Conservation (phyloP, 2,888 invertebrate genomes). For the Gandaritis pyraliata region DNA sequence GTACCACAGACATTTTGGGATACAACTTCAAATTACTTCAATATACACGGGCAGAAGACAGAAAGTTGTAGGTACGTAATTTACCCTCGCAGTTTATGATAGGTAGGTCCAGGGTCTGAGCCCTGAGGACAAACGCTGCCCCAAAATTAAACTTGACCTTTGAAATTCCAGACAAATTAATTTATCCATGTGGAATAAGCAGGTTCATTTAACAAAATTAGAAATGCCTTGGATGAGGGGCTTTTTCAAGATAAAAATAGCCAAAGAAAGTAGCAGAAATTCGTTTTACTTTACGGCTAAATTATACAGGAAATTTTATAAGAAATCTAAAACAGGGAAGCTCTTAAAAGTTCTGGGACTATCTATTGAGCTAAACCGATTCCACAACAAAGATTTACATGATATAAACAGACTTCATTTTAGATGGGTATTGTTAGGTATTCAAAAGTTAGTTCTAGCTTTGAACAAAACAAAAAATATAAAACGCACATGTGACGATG, state of each 20-base stretch:
- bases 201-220: constrained; percentile 27
- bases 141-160: constrained; percentile 50
- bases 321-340: constrained; percentile 1
- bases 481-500: not conserved
- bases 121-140: constrained; percentile 21
- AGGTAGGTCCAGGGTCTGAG: constrained; percentile 18
- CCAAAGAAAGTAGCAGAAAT: constrained; percentile 2
- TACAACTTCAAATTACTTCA: constrained; percentile 22
- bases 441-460: no score
- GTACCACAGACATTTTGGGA: constrained; percentile 1
- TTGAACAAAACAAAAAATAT: not conserved
- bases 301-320: constrained; percentile 8
- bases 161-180: constrained; percentile 33
- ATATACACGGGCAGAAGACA: constrained; percentile 19
- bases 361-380: no score
- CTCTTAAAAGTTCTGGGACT: no score
- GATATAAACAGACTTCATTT: no score
- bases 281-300: constrained; percentile 8
- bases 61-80: constrained; percentile 15
- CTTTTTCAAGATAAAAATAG: constrained; percentile 11
- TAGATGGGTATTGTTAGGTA: no score
- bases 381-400: no score
- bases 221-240: constrained; percentile 10
- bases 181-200: constrained; percentile 29
- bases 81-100: constrained; percentile 22